phyloP scores from a whole-genome alignment of 2,797 vertebrate genomes.

The Sciurus carolinensis region DNA sequence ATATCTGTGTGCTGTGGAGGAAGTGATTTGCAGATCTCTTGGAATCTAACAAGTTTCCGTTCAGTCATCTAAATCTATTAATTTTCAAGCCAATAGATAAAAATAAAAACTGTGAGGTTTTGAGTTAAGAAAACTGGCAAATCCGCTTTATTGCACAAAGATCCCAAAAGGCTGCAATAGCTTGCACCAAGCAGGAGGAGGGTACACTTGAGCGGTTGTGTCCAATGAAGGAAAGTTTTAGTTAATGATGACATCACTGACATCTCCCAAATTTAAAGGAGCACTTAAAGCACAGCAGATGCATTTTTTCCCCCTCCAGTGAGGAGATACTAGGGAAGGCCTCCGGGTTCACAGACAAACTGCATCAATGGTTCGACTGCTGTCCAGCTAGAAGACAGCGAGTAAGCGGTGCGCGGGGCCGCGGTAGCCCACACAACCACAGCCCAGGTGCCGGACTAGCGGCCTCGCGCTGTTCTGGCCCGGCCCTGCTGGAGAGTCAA shows the following conservation, averaged over 20 bases:
- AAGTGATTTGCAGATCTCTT: not conserved
- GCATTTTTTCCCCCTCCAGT: constrained; percentile 63
- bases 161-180: constrained; percentile 62
- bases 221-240: constrained; percentile 86
- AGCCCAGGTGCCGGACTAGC: not conserved
- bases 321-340: constrained; percentile 29
- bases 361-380: not conserved
- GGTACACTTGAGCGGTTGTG: constrained; percentile 74
- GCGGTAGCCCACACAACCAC: constrained; percentile 15
- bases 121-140: constrained; percentile 59
- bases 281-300: constrained; percentile 64
- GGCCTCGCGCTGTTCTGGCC: constrained; percentile 49
- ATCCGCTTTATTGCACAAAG: constrained; percentile 51
- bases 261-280: constrained; percentile 83
- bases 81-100: not conserved
- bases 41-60: constrained; percentile 67
- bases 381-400: constrained; percentile 46
- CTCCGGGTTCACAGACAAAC: constrained; percentile 39
- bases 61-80: not conserved
- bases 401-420: constrained; percentile 59
- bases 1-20: not conserved
- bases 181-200: constrained; percentile 75
- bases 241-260: constrained; percentile 78
- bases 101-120: constrained; percentile 13
- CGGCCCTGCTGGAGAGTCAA: not conserved